These are phyloP conservation scores for Agrilus planipennis DNA, from an alignment of 1,140 invertebrate genomes.

Conservation along the genomic window DNA sequence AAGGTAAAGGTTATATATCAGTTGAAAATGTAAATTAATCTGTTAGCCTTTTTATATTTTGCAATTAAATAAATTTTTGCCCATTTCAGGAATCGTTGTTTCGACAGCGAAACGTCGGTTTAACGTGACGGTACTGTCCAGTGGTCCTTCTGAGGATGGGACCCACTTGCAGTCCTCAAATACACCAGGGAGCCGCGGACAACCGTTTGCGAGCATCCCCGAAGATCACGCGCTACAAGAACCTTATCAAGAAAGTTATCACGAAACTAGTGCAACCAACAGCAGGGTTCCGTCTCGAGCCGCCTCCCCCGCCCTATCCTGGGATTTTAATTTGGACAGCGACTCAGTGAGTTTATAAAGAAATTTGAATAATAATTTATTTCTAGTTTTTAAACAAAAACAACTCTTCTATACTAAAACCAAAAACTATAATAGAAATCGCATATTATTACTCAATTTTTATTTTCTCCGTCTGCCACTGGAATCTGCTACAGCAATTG, in stretches of 20 bases:
- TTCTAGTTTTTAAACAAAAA: no score
- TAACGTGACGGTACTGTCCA: constrained; percentile 30
- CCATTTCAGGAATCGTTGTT: constrained; percentile 9
- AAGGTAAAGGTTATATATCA: no score
- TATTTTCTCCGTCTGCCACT: no score
- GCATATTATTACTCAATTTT: no score
- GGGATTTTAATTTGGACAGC: constrained; percentile 30
- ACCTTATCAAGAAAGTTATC: constrained; percentile 6
- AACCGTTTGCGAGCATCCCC: constrained; percentile 30
- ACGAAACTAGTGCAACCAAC: no score
- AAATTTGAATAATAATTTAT: no score
- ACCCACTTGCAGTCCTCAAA: constrained; percentile 20
- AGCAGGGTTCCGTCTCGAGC: constrained; percentile 12
- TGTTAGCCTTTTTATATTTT: no score
- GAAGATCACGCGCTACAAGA: constrained; percentile 29
- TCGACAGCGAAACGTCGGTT: constrained; percentile 24
- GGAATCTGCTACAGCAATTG: no score
- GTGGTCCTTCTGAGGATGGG: constrained; percentile 13
- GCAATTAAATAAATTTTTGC: no score
- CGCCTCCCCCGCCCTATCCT: constrained; percentile 27
- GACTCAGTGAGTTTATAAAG: constrained; percentile 30
- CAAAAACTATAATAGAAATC: no score
- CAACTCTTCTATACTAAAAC: no score
- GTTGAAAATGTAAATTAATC: no score
- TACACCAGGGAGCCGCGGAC: constrained; percentile 24